Base-by-base conservation (phyloP, 2,113 vertebrate species). In the Hyperopisus bebe region DNA sequence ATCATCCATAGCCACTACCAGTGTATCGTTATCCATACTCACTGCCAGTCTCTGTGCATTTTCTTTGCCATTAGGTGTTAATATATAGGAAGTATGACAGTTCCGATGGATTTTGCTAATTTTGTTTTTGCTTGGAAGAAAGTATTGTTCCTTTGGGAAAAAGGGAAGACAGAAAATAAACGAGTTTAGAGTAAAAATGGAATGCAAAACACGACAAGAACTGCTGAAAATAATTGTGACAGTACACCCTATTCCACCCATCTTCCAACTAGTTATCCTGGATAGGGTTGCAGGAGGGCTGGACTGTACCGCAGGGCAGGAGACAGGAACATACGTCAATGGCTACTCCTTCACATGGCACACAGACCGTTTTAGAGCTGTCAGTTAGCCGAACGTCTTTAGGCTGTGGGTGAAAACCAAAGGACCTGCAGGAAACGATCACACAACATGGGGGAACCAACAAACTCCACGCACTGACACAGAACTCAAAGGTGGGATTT, bases 41-140 rank as follows among this genome's bases (percentile, higher is more conserved):
- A 96, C 94, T 85, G 91, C 93, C 0, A 94, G 92, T 88, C 92
- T 94, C 66, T 95, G 94, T 50, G 93, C 93, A 27, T 94, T 93
- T 80, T 94, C 94, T 90, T 96, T 95, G 91, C 94, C 92, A 0
- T 91, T 92, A 42, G 95, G 94, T 27, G 95, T 96, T 55, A 89
- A 80, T 91, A 95, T 95, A n/a, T 90, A 89, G 39, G 94, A 91
- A 35, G 95, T 96, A 91, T 94, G 95, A 88, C 95, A 96, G 82
- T 89, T 95, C 24, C 90, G 89, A 89, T 84, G 88, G 9, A 88
- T 53, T 84, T 55, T 92, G 50, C 94, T 91, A 88, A 95, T 86
- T 39, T 93, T 74, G 46, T 95, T 95, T 44, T 91, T 93, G 44
- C 89, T 92, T 51, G 94, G 91, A 87, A 94, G 90, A 13, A 94